Evolutionary conservation across 2,797 vertebrate genomes (phyloP), one percentile per base, ranked within the genome.

Genomic region (Brachyalestes nurse): DNA sequence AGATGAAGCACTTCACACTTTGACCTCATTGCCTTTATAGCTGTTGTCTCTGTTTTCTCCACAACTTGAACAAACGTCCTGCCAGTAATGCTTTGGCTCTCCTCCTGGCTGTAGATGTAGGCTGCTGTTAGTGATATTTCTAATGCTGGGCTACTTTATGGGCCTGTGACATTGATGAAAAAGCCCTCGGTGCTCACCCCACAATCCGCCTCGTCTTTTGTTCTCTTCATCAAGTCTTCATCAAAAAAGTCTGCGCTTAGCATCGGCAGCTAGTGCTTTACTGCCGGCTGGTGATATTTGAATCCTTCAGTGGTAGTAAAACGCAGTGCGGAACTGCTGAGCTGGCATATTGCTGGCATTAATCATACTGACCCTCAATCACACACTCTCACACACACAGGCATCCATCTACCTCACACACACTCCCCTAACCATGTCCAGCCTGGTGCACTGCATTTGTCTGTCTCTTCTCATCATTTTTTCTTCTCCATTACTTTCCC

Each of bases 321-420:
- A 61, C 6, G 4, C 61, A 72, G 10, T 74, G 62, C 76, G 64
- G 80, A 78, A 79, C 57, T 76, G 78, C 82, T 87, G 78, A 74
- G 72, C 66, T 25, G 21, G 49, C 78, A 79, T 80, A 71, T 78
- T 28, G 10, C 73, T 82, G 23, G 76, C 75, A 85, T 88, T 82
- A 78, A 88, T 86, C 80, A 76, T 69, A 23, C 67, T 65, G 80
- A 70, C 61, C 38, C 47, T 42, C 73, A 64, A 2, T 45, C 19
- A 9, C 28, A 19, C 4, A 49, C 9, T 12, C 47, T 49, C 75
- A 69, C 76, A 60, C 53, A 60, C 64, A 58, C 58, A 49, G n/a
- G 16, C 57, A 47, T 34, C 19, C 42, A 19, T 21, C 19, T 53
- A 58, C 23, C 17, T 49, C 57, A 34, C 23, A 71, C 79, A 65